phyloP scores from a whole-genome alignment of 2,113 vertebrate genomes.

The Rhinogobius similis region DNA sequence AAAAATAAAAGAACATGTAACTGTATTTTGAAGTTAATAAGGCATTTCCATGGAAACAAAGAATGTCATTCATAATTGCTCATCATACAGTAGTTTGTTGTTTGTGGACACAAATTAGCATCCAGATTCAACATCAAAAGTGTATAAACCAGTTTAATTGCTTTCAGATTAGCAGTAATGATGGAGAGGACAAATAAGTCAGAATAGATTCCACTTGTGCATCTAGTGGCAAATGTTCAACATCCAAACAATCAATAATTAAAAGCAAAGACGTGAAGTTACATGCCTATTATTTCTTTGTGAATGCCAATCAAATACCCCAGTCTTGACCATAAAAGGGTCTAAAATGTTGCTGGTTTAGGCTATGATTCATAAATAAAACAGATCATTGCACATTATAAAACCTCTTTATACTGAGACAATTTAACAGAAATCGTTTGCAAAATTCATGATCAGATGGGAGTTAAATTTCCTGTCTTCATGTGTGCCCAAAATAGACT shows the following conservation, averaged over 20 bases:
- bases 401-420: neutral
- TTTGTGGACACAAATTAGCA: conserved; percentile 23
- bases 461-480: conserved; percentile 3
- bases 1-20: too few species aligned
- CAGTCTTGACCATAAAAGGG: neutral
- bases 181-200: neutral
- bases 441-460: neutral
- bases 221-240: neutral
- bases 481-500: neutral
- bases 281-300: neutral
- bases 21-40: too few species aligned
- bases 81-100: neutral
- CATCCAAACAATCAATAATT: neutral
- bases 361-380: neutral
- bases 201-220: neutral
- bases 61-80: too few species aligned
- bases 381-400: neutral
- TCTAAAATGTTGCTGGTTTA: neutral
- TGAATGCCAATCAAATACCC: neutral
- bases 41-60: too few species aligned
- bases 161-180: neutral
- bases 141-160: conserved; percentile 16
- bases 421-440: neutral
- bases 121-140: conserved; percentile 45
- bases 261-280: neutral